Evolutionary conservation across 1,140 invertebrate species (phyloP).

Genomic region (Idris sp.): DNA sequence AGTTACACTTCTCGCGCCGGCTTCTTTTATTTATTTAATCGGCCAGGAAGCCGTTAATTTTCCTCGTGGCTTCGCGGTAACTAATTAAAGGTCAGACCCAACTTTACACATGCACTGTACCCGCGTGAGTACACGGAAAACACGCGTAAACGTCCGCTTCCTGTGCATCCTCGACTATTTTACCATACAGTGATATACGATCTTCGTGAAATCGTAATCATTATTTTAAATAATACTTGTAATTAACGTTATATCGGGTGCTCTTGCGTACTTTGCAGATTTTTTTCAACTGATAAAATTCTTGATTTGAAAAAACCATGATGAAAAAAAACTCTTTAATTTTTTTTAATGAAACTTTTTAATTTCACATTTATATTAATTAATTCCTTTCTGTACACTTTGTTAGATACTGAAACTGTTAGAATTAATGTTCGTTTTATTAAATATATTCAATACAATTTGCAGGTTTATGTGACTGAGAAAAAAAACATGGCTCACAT

Average conservation of each 20-base stretch:
- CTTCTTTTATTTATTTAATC: constrained; percentile 74
- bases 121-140: constrained; percentile 59
- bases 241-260: constrained; percentile 36
- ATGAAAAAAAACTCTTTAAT: too few relatives aligned
- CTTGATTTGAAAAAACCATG: constrained; percentile 1
- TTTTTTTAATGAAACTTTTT: too few relatives aligned
- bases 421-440: too few relatives aligned
- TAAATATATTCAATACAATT: too few relatives aligned
- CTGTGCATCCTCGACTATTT: constrained; percentile 60
- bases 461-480: too few relatives aligned
- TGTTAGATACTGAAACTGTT: too few relatives aligned
- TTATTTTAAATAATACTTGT: constrained; percentile 51
- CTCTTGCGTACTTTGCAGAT: constrained; percentile 2
- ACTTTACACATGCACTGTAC: constrained; percentile 62
- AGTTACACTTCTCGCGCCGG: constrained; percentile 53
- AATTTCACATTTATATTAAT: too few relatives aligned
- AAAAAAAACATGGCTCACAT: constrained; percentile 17
- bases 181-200: constrained; percentile 65
- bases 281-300: constrained; percentile 15
- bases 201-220: constrained; percentile 47
- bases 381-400: too few relatives aligned
- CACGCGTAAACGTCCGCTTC: constrained; percentile 69
- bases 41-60: constrained; percentile 74
- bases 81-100: constrained; percentile 74
- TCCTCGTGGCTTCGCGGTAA: constrained; percentile 66